phyloP scores from a whole-genome alignment of 1,140 invertebrate species.

The Arion vulgaris region DNA sequence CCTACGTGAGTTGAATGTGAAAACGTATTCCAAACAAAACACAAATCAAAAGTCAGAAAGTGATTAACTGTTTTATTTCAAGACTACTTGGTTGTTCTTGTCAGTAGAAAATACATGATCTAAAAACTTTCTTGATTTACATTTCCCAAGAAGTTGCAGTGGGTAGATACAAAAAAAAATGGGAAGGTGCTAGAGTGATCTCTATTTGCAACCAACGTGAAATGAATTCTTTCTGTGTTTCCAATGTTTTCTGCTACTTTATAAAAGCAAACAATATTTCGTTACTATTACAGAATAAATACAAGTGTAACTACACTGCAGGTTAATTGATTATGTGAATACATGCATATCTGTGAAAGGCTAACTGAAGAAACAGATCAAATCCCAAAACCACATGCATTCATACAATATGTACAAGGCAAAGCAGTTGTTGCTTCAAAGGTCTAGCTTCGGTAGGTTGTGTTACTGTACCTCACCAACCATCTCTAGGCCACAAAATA shows the following conservation, averaged over 20 bases:
- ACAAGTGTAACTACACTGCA: neutral
- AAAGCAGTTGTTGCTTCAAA: no score
- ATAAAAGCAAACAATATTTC: neutral
- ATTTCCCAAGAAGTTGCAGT: neutral
- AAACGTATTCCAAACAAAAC: no score
- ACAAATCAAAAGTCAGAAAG: neutral
- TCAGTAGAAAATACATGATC: neutral
- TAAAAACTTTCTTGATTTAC: conserved; percentile 8
- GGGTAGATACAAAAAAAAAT: neutral
- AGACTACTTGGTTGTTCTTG: neutral
- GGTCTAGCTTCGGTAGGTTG: no score
- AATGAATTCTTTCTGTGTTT: neutral
- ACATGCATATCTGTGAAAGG: conserved; percentile 13
- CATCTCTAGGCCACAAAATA: no score
- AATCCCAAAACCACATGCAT: neutral
- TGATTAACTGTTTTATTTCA: conserved; percentile 2
- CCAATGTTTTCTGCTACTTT: neutral
- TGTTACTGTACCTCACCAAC: no score
- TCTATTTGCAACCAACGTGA: neutral
- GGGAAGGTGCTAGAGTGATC: neutral
- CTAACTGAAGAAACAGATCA: neutral
- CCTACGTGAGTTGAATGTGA: no score
- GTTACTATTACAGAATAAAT: neutral
- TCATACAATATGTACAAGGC: conserved; percentile 3
- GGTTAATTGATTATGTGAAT: conserved; percentile 7